A percentile compares a stretch with the other conserved stretches of the same genome.
Evolutionary conservation across 2,113 vertebrate genomes (phyloP).

Genomic region (Cinclus cinclus): DNA sequence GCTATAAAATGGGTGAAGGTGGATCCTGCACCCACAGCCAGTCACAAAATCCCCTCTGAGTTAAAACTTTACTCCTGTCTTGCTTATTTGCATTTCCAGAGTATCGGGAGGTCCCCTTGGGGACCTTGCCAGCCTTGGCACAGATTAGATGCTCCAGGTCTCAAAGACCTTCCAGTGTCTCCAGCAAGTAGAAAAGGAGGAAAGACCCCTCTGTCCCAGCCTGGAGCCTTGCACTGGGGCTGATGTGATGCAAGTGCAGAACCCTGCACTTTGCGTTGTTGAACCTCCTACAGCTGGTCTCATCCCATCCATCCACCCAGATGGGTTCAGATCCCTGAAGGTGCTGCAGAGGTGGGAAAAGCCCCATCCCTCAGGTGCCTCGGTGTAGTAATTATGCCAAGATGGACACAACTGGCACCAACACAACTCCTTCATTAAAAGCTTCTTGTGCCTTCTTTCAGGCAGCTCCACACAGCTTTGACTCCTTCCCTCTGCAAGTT

Average conservation of each 20-base stretch:
- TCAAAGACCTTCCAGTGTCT: background rate
- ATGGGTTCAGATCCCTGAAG: background rate
- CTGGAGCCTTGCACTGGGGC: background rate
- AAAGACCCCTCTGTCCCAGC: background rate
- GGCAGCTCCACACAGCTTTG: no score
- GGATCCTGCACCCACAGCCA: background rate
- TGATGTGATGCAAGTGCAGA: background rate
- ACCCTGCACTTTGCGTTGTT: no score
- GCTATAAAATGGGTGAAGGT: background rate
- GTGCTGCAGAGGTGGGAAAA: background rate
- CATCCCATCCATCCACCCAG: background rate
- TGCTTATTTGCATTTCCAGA: background rate
- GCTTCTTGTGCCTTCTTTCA: no score
- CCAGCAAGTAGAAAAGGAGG: background rate
- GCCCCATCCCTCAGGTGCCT: background rate
- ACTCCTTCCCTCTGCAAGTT: no score
- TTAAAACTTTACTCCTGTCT: background rate
- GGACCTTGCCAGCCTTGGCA: background rate
- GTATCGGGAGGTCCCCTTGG: no score
- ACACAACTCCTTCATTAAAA: no score
- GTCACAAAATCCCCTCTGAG: background rate
- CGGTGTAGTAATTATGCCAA: no score
- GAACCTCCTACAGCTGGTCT: fast-evolving
- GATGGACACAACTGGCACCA: no score
- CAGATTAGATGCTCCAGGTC: background rate